Evolutionary conservation across 1,140 invertebrate genomes (phyloP).

Genomic region (Myzus persicae): DNA sequence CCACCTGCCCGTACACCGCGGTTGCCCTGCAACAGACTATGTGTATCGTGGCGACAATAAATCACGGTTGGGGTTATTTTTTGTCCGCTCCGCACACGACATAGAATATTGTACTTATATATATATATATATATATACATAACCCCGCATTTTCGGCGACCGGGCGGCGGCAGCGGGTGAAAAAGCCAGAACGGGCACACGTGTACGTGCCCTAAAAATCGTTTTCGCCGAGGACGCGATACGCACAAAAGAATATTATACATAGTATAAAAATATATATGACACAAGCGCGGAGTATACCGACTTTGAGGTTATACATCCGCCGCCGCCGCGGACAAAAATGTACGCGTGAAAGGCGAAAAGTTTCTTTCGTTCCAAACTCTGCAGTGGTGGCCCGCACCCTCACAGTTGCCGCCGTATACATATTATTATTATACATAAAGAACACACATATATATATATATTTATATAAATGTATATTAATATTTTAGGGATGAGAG

Average conservation of each 20-base stretch:
- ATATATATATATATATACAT: not conserved
- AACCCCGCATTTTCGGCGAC: not conserved
- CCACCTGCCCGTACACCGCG: too few relatives aligned
- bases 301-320: not conserved
- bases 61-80: constrained; percentile 2
- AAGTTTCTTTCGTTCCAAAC: constrained; percentile 14
- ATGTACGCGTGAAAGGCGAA: constrained; percentile 4
- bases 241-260: constrained; percentile 10
- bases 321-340: not conserved
- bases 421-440: not conserved
- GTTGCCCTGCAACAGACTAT: not conserved
- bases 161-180: not conserved
- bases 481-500: constrained; percentile 1
- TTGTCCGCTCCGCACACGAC: not conserved
- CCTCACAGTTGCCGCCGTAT: not conserved
- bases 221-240: not conserved
- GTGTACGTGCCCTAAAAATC: not conserved
- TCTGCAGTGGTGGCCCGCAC: not conserved
- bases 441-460: too few relatives aligned
- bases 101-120: not conserved
- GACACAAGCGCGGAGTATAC: not conserved
- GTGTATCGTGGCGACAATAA: not conserved
- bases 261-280: not conserved
- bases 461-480: not conserved
- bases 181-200: not conserved